A percentile compares a stretch with the other conserved stretches of the same genome.
Conservation (phyloP, 2,888 invertebrate genomes). For the Acronicta leporina region DNA sequence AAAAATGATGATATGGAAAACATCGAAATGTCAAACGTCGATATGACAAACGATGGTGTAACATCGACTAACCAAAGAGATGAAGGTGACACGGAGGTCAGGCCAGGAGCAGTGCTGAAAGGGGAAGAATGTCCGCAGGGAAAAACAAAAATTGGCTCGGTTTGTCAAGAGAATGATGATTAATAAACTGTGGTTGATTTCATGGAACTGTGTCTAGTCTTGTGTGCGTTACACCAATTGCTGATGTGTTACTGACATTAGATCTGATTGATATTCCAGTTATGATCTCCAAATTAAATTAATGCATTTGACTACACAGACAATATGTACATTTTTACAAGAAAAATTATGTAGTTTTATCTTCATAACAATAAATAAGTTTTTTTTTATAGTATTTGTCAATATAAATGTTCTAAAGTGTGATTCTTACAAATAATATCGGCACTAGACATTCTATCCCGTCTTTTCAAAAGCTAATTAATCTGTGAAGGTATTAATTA, state of each 20-base stretch:
- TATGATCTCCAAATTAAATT: neutral
- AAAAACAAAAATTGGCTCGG: neutral
- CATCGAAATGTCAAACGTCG: too few relatives aligned
- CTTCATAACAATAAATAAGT: too few relatives aligned
- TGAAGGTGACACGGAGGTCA: rapidly evolving
- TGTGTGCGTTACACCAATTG: conserved; percentile 7
- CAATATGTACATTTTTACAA: too few relatives aligned
- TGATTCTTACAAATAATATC: too few relatives aligned
- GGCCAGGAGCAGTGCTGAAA: conserved; percentile 9
- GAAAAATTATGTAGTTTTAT: too few relatives aligned
- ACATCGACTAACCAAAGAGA: neutral
- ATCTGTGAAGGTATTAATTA: too few relatives aligned
- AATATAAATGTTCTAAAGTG: too few relatives aligned
- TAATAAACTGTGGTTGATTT: conserved; percentile 20
- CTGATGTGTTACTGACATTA: neutral
- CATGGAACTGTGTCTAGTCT: neutral
- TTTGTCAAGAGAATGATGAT: conserved; percentile 19
- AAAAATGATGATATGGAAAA: too few relatives aligned
- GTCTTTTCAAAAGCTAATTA: too few relatives aligned
- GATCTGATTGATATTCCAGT: neutral
- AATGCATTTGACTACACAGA: too few relatives aligned
- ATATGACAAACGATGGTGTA: neutral
- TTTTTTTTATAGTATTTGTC: too few relatives aligned
- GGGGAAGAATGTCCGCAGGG: conserved; percentile 6
- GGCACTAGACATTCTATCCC: too few relatives aligned